Base-by-base conservation (phyloP, 1,140 invertebrate genomes). In the Limonius californicus region DNA sequence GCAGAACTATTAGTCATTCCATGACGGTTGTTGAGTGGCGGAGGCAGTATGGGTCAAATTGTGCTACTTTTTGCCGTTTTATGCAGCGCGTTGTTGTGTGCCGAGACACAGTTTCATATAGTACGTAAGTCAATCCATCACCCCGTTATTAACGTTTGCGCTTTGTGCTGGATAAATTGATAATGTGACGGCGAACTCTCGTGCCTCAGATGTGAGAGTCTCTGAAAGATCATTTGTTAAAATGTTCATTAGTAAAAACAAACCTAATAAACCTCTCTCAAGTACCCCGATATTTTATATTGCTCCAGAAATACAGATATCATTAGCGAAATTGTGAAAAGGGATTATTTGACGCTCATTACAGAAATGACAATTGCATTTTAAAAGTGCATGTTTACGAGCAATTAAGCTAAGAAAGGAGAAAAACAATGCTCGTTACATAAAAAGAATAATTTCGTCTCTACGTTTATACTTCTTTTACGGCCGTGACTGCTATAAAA, bases 41-140 rank as follows among this genome's bases (percentile, higher is more conserved):
- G 11, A 63, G 62, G 66, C 61, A 66, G 62, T 59, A 63, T 58
- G 62, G 62, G 53, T 63, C 60, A 56, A 59, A 54, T 53, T 55
- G 35, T 63, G 63, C 62, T 67, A 58, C 59, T 68, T 67, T 63
- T 69, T 65, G 63, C 59, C 63, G 47, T 70, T 68, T 64, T 61
- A 61, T 60, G 57, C 62, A 63, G 54, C 59, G 62, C 62, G 57
- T 47, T 64, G 30, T 62, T 67, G 59, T 64, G 58, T 55, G 65
- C 39, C 30, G 57, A 61, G 64, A 64, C 65, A 64, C 62, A 62
- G 55, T 27, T 64, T 61, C 59, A 67, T 69, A 65, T 66, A 62
- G 69, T 70, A 70, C 62, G 67, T 69, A 68, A 69, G 69, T 69
- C 63, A 64, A 68, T 69, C 68, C 64, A 71, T 71, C 68, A 71